Evolutionary conservation across 2,113 vertebrate genomes (phyloP).

Genomic region (Gorilla gorilla): DNA sequence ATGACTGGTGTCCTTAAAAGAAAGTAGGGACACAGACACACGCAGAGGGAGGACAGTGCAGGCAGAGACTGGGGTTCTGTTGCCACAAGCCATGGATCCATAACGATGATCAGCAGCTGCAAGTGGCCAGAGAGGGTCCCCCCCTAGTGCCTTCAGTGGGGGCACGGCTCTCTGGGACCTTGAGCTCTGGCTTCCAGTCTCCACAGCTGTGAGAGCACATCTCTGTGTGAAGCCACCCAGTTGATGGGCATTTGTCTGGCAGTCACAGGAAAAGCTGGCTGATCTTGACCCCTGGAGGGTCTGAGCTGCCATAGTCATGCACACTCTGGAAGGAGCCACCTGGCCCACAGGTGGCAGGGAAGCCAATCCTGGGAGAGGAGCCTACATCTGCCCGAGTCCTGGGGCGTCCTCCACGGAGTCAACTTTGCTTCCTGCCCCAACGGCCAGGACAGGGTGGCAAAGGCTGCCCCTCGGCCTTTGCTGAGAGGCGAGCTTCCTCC

Average conservation of each 20-base stretch:
- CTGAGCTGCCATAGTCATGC: not conserved
- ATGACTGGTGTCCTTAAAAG: not conserved
- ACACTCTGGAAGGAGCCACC: not conserved
- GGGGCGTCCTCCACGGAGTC: accelerated
- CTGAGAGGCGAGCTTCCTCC: not conserved
- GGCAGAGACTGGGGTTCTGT: not conserved
- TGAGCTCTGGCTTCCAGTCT: not conserved
- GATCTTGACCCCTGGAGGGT: accelerated
- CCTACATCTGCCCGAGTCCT: accelerated
- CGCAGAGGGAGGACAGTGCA: accelerated
- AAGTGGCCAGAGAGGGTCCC: not conserved
- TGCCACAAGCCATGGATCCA: not conserved
- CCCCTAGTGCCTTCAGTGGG: not conserved
- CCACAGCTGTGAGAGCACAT: not conserved
- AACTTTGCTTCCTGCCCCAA: not conserved
- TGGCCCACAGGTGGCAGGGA: not conserved
- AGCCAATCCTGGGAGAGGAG: accelerated
- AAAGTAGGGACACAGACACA: not conserved
- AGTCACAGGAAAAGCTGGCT: no score
- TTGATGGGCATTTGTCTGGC: accelerated
- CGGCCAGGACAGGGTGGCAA: not conserved
- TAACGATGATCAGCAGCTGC: not conserved
- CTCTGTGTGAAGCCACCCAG: not conserved
- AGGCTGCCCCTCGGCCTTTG: not conserved
- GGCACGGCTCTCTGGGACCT: not conserved